A percentile compares a stretch with the other conserved stretches of the same genome.
Conservation (phyloP, 1,140 invertebrate genomes). For the Delia radicum region DNA sequence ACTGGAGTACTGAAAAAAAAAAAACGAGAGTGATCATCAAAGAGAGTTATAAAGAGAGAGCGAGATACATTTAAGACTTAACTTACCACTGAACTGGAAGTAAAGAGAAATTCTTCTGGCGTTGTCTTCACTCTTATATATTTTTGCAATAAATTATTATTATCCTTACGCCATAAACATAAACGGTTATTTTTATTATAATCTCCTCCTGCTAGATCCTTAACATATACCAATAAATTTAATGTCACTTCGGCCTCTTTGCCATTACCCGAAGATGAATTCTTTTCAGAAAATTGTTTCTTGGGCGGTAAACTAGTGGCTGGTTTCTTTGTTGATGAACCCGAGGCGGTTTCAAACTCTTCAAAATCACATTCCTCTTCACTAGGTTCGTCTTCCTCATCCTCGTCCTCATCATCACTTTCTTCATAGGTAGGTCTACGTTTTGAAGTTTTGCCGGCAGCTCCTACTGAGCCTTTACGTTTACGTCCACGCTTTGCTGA, state of each 20-base stretch:
- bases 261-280: slow-evolving; percentile 26
- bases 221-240: slow-evolving; percentile 45
- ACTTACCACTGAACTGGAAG: slow-evolving; percentile 52
- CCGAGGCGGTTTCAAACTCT: background rate
- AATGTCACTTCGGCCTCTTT: slow-evolving; percentile 22
- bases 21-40: background rate
- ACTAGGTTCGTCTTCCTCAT: background rate
- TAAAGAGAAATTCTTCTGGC: slow-evolving; percentile 46
- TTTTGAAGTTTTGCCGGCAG: slow-evolving; percentile 3
- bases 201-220: slow-evolving; percentile 37
- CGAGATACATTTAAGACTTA: background rate
- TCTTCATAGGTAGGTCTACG: slow-evolving; percentile 32
- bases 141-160: slow-evolving; percentile 48
- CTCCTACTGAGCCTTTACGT: slow-evolving; percentile 32
- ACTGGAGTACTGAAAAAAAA: slow-evolving; percentile 43
- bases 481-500: slow-evolving; percentile 36
- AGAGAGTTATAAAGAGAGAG: background rate
- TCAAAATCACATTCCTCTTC: background rate
- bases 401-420: slow-evolving; percentile 26
- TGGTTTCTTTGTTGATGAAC: background rate
- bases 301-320: slow-evolving; percentile 39
- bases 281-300: slow-evolving; percentile 40
- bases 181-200: slow-evolving; percentile 44
- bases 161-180: slow-evolving; percentile 50
- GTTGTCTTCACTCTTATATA: slow-evolving; percentile 46